Base-by-base conservation (phyloP, 2,888 invertebrate species). In the Agonum fuliginosum region DNA sequence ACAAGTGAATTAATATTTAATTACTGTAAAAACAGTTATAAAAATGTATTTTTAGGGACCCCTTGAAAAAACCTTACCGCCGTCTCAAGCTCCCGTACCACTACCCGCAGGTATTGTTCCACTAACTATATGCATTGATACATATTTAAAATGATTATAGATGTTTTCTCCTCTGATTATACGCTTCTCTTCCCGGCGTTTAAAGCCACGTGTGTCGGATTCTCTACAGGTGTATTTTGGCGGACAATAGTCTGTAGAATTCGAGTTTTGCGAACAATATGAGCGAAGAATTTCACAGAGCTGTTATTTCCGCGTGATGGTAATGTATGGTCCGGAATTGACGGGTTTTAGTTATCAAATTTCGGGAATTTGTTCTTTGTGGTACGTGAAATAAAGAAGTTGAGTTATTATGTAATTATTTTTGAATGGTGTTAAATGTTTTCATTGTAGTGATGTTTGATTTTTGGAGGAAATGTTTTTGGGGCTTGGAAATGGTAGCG, bases 121-220 rank as follows among this genome's bases (percentile, higher is more conserved):
- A 6, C n/a, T 77, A 71, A 72, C 69, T 73, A 74, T 73, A 79
- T 79, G 77, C 78, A 79, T 78, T 79, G 79, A 77, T 78, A 79
- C 72, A 79, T 78, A 65, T 79, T 78, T 78, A 78, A 70, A 70
- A 41, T 78, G 73, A 78, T 79, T 78, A 73, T 74, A 78, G 71
- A 71, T 78, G 37, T 73, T 73, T 73, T 58, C 62, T 14, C 8
- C 5, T 2, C 6, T 62, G 73, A 54, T 62, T 73, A 73, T 24
- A 70, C 8, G 14, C n/a, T 54, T n/a, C 22, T 41, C 14, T 17
- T 30, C 5, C 70, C 70, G 27, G 4, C 27, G 17, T 70, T 70
- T 70, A 70, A 0, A 22, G 70, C 20, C 70, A 70, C 70, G 70
- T 70, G 70, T 70, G 41, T 37, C 10, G 41, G 17, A 41, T 41